These are phyloP conservation scores for Meriones psammophilus DNA, from an alignment of 2,797 vertebrate genomes.

Conservation along the genomic window DNA sequence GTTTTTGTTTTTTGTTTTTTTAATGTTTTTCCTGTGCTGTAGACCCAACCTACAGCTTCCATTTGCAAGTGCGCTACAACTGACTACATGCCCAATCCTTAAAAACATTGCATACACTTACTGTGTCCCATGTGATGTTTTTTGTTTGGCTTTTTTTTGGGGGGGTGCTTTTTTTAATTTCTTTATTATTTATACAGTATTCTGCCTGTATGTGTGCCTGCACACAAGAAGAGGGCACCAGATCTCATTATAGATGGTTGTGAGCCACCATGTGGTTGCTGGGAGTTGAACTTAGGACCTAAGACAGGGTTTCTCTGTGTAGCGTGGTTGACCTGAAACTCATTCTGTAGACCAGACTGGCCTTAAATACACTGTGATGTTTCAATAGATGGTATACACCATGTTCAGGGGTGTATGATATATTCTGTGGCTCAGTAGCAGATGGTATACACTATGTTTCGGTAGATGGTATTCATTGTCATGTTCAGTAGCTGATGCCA, in stretches of 20 bases:
- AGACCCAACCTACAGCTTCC: not conserved
- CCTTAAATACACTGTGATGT: not conserved
- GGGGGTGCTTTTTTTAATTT: too few species aligned
- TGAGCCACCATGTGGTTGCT: too few species aligned
- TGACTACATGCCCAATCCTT: not conserved
- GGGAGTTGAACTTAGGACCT: too few species aligned
- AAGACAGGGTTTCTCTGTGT: too few species aligned
- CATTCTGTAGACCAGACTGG: too few species aligned
- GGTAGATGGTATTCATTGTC: not conserved
- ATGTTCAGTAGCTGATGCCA: not conserved
- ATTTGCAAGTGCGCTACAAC: not conserved
- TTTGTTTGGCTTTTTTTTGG: too few species aligned
- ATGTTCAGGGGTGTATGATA: not conserved
- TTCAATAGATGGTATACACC: not conserved
- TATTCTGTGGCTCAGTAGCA: not conserved
- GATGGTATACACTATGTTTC: not conserved
- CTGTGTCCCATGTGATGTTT: not conserved
- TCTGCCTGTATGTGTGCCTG: too few species aligned
- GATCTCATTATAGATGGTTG: too few species aligned
- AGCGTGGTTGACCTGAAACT: too few species aligned
- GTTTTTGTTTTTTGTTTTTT: not conserved
- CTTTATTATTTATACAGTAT: too few species aligned
- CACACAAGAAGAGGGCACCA: too few species aligned
- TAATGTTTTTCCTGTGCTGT: not conserved
- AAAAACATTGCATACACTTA: not conserved